Base-by-base conservation (phyloP, 1,140 invertebrate species). In the Drosophila lacteicornis region DNA sequence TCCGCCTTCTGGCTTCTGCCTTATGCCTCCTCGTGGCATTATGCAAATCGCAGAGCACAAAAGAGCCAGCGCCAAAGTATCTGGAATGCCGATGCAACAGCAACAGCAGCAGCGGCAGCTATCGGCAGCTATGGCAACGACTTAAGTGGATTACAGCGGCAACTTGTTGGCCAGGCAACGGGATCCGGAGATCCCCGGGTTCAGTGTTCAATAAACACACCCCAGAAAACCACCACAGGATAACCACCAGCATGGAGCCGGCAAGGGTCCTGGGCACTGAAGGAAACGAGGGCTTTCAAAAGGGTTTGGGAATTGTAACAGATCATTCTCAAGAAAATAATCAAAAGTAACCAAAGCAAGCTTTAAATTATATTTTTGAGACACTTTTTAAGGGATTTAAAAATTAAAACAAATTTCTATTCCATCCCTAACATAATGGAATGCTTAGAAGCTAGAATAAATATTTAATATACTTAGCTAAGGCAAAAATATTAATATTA, bases 81-180 rank as follows among this genome's bases (percentile, higher is more conserved):
- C 70, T 74, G 70, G 70, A 74, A 74, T 73, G 70, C 17, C 70
- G 55, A 74, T 74, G 45, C 17, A 71, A 40, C 33, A 57, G 30
- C 53, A n/a, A 12, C 13, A 11, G 38, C 43, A 27, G 27, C 65
- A 49, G 27, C 13, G 12, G 17, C 33, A 22, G 49, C 49, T 56
- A 70, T 67, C n/a, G 67, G 30, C 40, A 69, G 68, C 63, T 55
- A 70, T 58, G 49, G 47, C 74, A 59, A 49, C 63, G 74, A 78
- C 75, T 78, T 78, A 78, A 78, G 75, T 78, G 75, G 75, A 78
- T 78, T 78, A 78, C 75, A 78, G 75, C 62, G 75, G 75, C 75
- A 78, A 78, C 74, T 78, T 78, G 75, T 78, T 78, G 75, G 75
- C 75, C 25, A 58, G 63, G 61, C 61, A 47, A 75, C 56, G 49